These are phyloP conservation scores for Calliopum simillimum DNA, from an alignment of 2,888 invertebrate species.

Conservation along the genomic window DNA sequence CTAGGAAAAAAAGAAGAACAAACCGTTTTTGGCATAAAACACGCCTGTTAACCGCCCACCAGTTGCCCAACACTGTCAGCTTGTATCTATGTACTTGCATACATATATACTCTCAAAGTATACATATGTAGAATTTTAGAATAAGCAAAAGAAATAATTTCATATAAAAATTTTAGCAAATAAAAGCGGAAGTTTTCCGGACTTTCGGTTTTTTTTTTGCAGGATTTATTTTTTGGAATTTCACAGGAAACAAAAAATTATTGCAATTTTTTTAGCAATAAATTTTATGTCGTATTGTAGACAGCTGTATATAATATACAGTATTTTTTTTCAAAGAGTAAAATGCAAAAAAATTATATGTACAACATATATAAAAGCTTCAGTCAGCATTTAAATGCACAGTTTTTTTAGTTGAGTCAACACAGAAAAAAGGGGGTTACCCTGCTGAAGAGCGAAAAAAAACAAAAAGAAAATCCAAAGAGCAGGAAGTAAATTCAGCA, in stretches of 20 bases:
- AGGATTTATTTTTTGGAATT: neutral
- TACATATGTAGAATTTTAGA: neutral
- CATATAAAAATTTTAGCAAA: neutral
- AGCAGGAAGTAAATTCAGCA: conserved; percentile 9
- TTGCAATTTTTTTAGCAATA: conserved; percentile 4
- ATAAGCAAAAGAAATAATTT: neutral
- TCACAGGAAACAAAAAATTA: conserved; percentile 5
- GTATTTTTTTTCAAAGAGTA: neutral
- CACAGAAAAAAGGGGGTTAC: neutral
- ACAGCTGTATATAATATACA: neutral
- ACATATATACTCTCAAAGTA: neutral
- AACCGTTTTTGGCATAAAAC: neutral
- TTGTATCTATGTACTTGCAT: conserved; percentile 1
- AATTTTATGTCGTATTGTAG: neutral
- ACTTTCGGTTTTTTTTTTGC: no score
- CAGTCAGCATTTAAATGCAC: conserved; percentile 1
- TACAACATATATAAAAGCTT: neutral
- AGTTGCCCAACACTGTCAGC: neutral
- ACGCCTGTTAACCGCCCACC: conserved; percentile 6
- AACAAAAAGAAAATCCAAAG: neutral
- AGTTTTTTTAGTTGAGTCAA: neutral
- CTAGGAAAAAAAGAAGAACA: neutral
- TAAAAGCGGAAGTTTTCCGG: conserved; percentile 1
- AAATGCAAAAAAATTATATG: neutral
- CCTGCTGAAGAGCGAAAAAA: neutral